A percentile compares a stretch with the other conserved stretches of the same genome.
These are phyloP conservation scores for Colostygia pectinataria DNA, from an alignment of 2,888 invertebrate species.

Conservation along the genomic window DNA sequence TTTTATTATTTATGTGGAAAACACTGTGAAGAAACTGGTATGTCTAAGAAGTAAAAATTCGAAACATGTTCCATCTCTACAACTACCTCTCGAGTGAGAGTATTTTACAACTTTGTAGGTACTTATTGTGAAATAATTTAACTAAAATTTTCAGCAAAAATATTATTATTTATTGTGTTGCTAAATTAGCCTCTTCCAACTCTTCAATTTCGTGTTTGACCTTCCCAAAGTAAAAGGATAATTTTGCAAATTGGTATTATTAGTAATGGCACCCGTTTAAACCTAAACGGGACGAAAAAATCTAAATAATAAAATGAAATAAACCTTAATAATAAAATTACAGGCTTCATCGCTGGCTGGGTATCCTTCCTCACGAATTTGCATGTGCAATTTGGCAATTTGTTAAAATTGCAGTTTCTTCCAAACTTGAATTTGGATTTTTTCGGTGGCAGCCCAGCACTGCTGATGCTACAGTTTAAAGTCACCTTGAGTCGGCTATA, in stretches of 20 bases:
- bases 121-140: no score
- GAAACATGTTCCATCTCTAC: no score
- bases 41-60: no score
- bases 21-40: no score
- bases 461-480: no score
- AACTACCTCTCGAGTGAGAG: no score
- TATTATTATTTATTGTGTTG: no score
- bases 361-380: conserved; percentile 50
- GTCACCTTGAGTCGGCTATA: no score
- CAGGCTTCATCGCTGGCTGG: conserved; percentile 35
- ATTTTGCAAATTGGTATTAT: conserved; percentile 13
- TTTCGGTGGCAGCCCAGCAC: neutral
- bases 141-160: neutral
- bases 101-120: no score
- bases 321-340: conserved; percentile 45
- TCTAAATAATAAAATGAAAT: conserved; percentile 34
- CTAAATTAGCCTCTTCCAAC: neutral
- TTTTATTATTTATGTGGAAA: no score
- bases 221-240: conserved; percentile 23
- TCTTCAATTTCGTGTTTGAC: conserved; percentile 14
- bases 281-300: conserved; percentile 24
- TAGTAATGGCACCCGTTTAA: conserved; percentile 28
- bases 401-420: conserved; percentile 29
- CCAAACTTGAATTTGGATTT: conserved; percentile 7
- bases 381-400: conserved; percentile 40